Evolutionary conservation across 2,888 invertebrate species (phyloP).

Genomic region (Merodon equestris): DNA sequence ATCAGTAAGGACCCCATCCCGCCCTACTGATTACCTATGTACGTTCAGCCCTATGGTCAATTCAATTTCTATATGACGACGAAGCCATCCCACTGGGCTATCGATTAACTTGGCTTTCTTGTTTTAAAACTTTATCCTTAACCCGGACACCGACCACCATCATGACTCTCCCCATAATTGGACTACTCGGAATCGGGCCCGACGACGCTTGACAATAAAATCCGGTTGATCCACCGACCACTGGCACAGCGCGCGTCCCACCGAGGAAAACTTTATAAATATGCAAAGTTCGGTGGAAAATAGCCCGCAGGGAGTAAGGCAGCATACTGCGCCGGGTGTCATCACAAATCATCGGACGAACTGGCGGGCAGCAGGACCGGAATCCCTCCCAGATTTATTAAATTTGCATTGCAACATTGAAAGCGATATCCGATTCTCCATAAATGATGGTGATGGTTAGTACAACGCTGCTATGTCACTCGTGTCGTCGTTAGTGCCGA

Average conservation of each 20-base stretch:
- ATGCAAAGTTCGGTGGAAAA: slow-evolving; percentile 42
- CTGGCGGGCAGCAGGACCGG: slow-evolving; percentile 1
- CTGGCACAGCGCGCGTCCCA: slow-evolving; percentile 25
- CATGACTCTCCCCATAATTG: slow-evolving; percentile 17
- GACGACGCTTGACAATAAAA: slow-evolving; percentile 27
- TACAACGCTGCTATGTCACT: slow-evolving; percentile 20
- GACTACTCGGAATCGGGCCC: slow-evolving; percentile 25
- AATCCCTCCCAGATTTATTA: slow-evolving; percentile 24
- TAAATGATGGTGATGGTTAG: neutral
- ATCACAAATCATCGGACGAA: slow-evolving; percentile 45
- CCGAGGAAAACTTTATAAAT: slow-evolving; percentile 20
- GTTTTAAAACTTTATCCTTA: slow-evolving; percentile 37
- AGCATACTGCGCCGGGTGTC: slow-evolving; percentile 30
- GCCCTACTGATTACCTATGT: too few species aligned
- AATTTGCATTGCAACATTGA: slow-evolving; percentile 22
- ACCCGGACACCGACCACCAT: slow-evolving; percentile 26
- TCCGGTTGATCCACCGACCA: slow-evolving; percentile 21
- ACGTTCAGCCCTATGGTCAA: neutral
- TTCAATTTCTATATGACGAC: neutral
- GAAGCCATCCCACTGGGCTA: slow-evolving; percentile 33
- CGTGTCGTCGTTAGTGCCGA: slow-evolving; percentile 41
- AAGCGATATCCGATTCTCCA: neutral
- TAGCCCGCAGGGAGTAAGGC: neutral
- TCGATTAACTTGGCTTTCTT: slow-evolving; percentile 48
- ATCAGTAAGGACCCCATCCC: too few species aligned